Conservation (phyloP, 2,113 vertebrate species). For the Aegotheles bennettii region DNA sequence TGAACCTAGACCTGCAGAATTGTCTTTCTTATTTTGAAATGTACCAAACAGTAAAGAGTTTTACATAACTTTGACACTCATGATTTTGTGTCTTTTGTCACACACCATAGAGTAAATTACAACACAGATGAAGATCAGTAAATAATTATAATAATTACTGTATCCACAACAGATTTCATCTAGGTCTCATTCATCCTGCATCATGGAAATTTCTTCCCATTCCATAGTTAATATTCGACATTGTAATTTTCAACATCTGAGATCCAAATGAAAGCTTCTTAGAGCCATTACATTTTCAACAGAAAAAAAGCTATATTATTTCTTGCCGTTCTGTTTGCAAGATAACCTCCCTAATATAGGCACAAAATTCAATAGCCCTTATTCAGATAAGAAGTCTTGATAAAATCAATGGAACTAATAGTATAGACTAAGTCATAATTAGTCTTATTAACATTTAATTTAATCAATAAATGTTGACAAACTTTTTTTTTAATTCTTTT, state of each 20-base stretch:
- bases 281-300: not conserved
- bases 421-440: not conserved
- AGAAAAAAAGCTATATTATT: not conserved
- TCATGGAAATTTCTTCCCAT: not conserved
- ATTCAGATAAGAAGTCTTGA: not conserved
- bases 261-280: not conserved
- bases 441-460: not conserved
- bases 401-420: not conserved
- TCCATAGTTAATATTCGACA: not conserved
- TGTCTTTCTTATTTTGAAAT: not conserved
- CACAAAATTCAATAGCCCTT: not conserved
- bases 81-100: not conserved
- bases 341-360: not conserved
- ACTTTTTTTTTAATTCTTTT: not conserved
- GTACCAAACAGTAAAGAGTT: not conserved
- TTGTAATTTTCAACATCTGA: not conserved
- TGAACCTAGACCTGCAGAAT: not conserved
- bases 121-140: not conserved
- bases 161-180: not conserved
- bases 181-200: not conserved
- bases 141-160: constrained; percentile 33
- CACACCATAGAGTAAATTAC: not conserved
- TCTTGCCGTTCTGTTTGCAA: not conserved
- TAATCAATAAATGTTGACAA: not conserved
- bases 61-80: not conserved